Percentiles rank a stretch among this genome's conserved stretches.
These are phyloP conservation scores for Bufo gargarizans DNA, from an alignment of 2,113 vertebrate species.

Conservation along the genomic window DNA sequence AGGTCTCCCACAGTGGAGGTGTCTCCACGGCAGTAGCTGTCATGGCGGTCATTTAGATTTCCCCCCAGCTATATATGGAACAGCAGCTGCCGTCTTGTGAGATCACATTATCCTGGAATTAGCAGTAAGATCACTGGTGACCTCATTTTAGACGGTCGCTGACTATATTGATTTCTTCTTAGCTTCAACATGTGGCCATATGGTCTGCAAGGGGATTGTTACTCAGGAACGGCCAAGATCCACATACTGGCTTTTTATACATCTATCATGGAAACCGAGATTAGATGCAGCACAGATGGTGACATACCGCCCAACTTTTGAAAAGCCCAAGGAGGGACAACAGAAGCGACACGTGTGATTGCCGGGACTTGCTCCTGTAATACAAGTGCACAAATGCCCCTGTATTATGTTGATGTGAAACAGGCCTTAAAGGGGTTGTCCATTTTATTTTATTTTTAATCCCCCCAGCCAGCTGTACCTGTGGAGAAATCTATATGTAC, in stretches of 20 bases:
- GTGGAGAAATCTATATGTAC: no score
- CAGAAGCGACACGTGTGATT: no score
- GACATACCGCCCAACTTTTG: neutral
- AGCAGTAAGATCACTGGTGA: conserved; percentile 43
- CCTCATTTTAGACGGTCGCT: conserved; percentile 39
- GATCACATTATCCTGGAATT: conserved; percentile 53
- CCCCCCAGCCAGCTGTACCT: no score
- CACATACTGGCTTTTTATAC: neutral
- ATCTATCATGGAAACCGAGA: neutral
- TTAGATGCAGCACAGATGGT: neutral
- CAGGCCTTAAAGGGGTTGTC: no score
- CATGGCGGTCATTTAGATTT: neutral
- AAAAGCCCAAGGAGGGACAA: no score
- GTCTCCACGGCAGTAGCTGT: neutral
- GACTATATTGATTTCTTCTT: conserved; percentile 2
- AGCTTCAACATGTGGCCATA: conserved; percentile 3
- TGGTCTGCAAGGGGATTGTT: conserved; percentile 7
- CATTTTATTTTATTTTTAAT: no score
- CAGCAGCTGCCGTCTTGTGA: neutral
- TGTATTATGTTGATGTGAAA: no score
- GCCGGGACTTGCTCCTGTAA: no score
- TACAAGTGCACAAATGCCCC: no score
- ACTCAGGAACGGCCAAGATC: no score
- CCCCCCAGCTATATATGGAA: neutral
- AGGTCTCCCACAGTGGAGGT: neutral